Percentiles rank a stretch among this genome's conserved stretches.
phyloP scores from a whole-genome alignment of 2,888 invertebrate genomes.

The Drosophila austrosaltans region DNA sequence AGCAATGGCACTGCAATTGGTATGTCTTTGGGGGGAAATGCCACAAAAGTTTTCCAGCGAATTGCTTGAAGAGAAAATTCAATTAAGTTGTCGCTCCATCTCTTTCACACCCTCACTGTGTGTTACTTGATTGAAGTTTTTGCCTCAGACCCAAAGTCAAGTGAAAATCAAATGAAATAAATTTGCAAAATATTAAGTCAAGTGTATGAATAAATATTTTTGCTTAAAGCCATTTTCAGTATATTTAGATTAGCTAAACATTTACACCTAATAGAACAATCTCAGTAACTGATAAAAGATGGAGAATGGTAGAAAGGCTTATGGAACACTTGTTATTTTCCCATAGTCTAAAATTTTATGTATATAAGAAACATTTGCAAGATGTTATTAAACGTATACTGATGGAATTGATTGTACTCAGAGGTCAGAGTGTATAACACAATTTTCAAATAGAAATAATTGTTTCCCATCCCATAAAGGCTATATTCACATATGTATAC shows the following conservation, averaged over 20 bases:
- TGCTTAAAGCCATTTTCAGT: not conserved
- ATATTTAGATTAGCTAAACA: not conserved
- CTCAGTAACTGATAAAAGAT: not conserved
- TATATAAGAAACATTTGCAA: too few relatives aligned
- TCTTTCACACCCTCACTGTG: not conserved
- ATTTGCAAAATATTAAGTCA: conserved; percentile 9
- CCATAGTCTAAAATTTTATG: too few relatives aligned
- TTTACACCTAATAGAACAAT: not conserved
- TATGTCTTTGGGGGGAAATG: conserved; percentile 14
- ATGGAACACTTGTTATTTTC: too few relatives aligned
- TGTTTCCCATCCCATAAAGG: too few relatives aligned
- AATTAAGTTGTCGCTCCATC: conserved; percentile 53
- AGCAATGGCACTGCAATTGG: not conserved
- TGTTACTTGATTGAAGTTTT: conserved; percentile 5
- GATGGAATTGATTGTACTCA: too few relatives aligned
- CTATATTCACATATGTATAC: too few relatives aligned
- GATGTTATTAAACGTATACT: too few relatives aligned
- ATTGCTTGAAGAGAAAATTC: conserved; percentile 47
- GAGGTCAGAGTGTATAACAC: too few relatives aligned
- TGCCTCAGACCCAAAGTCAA: conserved; percentile 4
- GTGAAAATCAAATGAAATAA: conserved; percentile 9
- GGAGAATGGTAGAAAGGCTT: not conserved
- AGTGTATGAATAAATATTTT: not conserved
- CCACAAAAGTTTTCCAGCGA: conserved; percentile 35
- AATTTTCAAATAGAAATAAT: too few relatives aligned